phyloP scores from a whole-genome alignment of 1,140 invertebrate species.

The Dendrolimus kikuchii region DNA sequence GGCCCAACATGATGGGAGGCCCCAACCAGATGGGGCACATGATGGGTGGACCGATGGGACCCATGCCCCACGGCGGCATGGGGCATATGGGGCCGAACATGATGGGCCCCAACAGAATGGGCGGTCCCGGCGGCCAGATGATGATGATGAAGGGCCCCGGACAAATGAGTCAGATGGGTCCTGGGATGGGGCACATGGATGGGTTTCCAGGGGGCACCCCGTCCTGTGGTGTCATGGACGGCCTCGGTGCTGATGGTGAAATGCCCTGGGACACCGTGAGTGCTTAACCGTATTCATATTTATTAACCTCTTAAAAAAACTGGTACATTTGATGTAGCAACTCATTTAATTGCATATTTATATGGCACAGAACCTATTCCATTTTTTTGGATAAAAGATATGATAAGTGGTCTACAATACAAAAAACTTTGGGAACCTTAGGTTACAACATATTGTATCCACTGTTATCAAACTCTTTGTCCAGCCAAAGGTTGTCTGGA shows the following conservation, averaged over 20 bases:
- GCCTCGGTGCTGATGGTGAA: slow-evolving; percentile 70
- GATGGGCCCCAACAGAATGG: slow-evolving; percentile 63
- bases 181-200: slow-evolving; percentile 68
- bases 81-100: slow-evolving; percentile 71
- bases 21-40: slow-evolving; percentile 66
- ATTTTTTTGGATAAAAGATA: no score
- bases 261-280: slow-evolving; percentile 72
- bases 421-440: no score
- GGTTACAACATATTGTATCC: no score
- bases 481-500: no score
- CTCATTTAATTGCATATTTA: no score
- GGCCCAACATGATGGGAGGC: slow-evolving; percentile 65
- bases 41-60: slow-evolving; percentile 62
- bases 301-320: background rate
- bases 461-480: no score
- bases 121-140: slow-evolving; percentile 58
- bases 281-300: slow-evolving; percentile 14
- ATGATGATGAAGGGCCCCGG: slow-evolving; percentile 69
- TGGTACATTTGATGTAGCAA: no score
- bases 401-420: no score
- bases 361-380: no score
- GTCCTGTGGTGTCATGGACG: slow-evolving; percentile 71
- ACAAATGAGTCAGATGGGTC: slow-evolving; percentile 63
- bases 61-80: slow-evolving; percentile 68
- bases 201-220: slow-evolving; percentile 70